Conservation (phyloP, 2,113 vertebrate species). For the Psilopsiagon aymara region DNA sequence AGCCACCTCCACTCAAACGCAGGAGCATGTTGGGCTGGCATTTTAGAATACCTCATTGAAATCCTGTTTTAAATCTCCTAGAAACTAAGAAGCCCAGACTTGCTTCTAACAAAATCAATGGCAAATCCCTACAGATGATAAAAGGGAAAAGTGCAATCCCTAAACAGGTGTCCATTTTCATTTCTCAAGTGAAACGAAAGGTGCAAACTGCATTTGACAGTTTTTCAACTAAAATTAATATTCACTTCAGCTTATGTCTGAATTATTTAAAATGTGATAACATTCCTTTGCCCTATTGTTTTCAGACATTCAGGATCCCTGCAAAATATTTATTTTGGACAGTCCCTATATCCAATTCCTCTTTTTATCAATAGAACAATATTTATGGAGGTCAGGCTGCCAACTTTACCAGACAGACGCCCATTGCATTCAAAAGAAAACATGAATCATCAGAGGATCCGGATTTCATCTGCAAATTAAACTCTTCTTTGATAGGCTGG, state of each 20-base stretch:
- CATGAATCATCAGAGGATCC: slow-evolving; percentile 24
- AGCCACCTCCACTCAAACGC: background rate
- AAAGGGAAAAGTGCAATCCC: background rate
- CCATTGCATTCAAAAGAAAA: slow-evolving; percentile 41
- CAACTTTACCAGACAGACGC: slow-evolving; percentile 53
- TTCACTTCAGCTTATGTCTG: slow-evolving; percentile 1
- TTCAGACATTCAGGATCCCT: slow-evolving; percentile 20
- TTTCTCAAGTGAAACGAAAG: background rate
- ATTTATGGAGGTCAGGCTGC: slow-evolving; percentile 34
- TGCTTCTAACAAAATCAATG: background rate
- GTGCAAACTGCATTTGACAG: slow-evolving; percentile 35
- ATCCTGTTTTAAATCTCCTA: background rate
- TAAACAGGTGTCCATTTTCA: slow-evolving; percentile 10
- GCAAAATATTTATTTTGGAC: slow-evolving; percentile 64
- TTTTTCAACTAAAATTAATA: slow-evolving; percentile 27
- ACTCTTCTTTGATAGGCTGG: slow-evolving; percentile 28
- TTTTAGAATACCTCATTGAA: background rate
- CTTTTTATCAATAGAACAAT: slow-evolving; percentile 64
- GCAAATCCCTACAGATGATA: background rate
- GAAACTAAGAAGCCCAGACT: background rate
- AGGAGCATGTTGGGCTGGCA: fast-evolving
- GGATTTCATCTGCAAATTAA: slow-evolving; percentile 41
- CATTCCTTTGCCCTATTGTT: slow-evolving; percentile 34
- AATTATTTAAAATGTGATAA: slow-evolving; percentile 27
- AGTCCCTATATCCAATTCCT: slow-evolving; percentile 30